phyloP scores from a whole-genome alignment of 2,797 vertebrate genomes.

The Anisognathus igniventris region DNA sequence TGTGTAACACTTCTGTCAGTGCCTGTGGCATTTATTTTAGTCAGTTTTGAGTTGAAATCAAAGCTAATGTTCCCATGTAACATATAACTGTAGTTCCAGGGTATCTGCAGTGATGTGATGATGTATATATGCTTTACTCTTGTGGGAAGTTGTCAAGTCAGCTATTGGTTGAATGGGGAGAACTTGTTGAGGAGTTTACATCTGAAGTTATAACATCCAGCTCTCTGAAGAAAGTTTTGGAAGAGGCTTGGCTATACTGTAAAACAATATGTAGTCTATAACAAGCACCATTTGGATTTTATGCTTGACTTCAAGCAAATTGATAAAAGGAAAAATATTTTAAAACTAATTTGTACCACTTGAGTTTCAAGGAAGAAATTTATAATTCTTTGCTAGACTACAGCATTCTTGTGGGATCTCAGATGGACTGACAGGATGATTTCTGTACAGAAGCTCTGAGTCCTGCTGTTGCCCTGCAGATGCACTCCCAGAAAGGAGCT shows the following conservation, averaged over 20 bases:
- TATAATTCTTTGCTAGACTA: not conserved
- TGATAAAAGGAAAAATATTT: not conserved
- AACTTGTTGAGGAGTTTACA: not conserved
- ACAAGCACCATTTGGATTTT: not conserved
- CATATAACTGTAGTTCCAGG: not conserved
- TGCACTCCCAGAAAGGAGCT: not conserved
- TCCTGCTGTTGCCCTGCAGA: fast-evolving
- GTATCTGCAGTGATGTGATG: not conserved
- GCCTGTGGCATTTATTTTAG: not conserved
- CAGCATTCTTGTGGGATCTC: not conserved
- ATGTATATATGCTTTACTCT: not conserved
- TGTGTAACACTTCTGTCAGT: not conserved
- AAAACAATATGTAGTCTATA: not conserved
- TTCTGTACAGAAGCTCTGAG: not conserved
- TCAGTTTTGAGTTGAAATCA: not conserved
- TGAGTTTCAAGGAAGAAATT: not conserved
- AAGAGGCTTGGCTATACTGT: not conserved
- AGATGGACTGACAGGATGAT: not conserved
- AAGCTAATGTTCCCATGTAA: not conserved
- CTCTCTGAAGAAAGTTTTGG: not conserved
- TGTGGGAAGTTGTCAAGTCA: not conserved
- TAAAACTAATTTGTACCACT: not conserved
- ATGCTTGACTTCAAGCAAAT: not conserved
- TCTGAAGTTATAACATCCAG: not conserved
- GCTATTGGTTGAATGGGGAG: not conserved